Base-by-base conservation (phyloP, 2,113 vertebrate species). In the Chaenogobius annularis region DNA sequence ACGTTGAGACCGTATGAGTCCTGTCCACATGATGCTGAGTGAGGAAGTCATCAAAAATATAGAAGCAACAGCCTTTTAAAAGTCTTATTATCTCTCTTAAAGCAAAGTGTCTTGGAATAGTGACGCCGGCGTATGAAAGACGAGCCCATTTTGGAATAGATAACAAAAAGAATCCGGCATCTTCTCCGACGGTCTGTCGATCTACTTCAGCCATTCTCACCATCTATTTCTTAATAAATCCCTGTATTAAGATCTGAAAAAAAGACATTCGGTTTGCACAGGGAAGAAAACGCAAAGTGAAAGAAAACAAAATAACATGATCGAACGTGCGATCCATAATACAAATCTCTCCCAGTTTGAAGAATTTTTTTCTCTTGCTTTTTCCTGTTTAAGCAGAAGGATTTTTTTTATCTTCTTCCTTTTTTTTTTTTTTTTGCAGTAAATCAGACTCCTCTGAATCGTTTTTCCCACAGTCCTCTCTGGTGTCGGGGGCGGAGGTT, bases 321-420 rank as follows among this genome's bases (percentile, higher is more conserved):
- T 88, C 73, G 84, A 88, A 83, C 6, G 85, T 87, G 88, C 77
- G 79, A 91, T 88, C 86, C 66, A 77, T 78, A 87, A 85, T 86
- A 88, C 85, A 85, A n/a, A 90, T 85, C 83, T 89, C 89, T 89
- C 84, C 88, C 86, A 87, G 78, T 77, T n/a, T 87, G 83, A 88
- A 87, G 78, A 84, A 75, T 82, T 79, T 84, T 87, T 81, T 78
- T 31, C n/a, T 75, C 17, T 77, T 70, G 20, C 5, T 71, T 74
- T 69, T 85, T 83, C 77, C 82, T 78, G 70, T 85, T 83, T 83
- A 77, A 85, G 84, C 84, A 75, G 81, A 86, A 90, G 83, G 83
- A 78, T 85, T 88, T 64, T n/a, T n/a, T 81, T 79, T 84, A 87
- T 81, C 77, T n/a, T 75, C 17, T 77, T 70, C 19, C 4, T 71